Percentiles rank a stretch among this genome's conserved stretches.
These are phyloP conservation scores for Chanos chanos DNA, from an alignment of 2,797 vertebrate genomes.

Conservation along the genomic window DNA sequence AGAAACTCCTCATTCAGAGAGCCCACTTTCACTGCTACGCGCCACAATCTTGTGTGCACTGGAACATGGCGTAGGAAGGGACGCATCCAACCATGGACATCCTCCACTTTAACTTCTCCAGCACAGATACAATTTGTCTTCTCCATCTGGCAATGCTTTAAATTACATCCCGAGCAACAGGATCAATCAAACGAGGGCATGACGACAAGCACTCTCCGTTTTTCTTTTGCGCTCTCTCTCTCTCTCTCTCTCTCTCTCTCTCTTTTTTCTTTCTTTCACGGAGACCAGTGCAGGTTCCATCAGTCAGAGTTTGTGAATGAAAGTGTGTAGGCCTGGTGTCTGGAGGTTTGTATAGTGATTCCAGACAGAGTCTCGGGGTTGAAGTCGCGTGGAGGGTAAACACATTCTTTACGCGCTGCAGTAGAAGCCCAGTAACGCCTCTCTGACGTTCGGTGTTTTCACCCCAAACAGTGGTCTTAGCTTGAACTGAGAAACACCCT, in stretches of 20 bases:
- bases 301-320: neutral
- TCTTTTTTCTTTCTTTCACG: conserved; percentile 23
- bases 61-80: neutral
- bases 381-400: too few species aligned
- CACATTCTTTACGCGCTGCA: too few species aligned
- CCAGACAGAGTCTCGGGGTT: too few species aligned
- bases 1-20: conserved; percentile 15
- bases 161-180: conserved; percentile 17
- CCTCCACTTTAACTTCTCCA: conserved; percentile 17
- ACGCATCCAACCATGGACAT: conserved; percentile 16
- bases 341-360: too few species aligned
- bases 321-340: neutral
- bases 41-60: conserved; percentile 5
- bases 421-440: too few species aligned
- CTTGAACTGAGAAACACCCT: too few species aligned
- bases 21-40: neutral
- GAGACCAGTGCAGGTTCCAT: neutral
- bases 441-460: too few species aligned
- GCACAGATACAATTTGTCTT: conserved; percentile 31
- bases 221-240: conserved; percentile 10
- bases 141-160: conserved; percentile 12
- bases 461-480: too few species aligned
- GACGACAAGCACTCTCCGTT: too few species aligned
- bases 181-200: conserved; percentile 34
- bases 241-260: conserved; percentile 20